A percentile compares a stretch with the other conserved stretches of the same genome.
phyloP scores from a whole-genome alignment of 2,888 invertebrate genomes.

The Acanthoscelides obtectus region DNA sequence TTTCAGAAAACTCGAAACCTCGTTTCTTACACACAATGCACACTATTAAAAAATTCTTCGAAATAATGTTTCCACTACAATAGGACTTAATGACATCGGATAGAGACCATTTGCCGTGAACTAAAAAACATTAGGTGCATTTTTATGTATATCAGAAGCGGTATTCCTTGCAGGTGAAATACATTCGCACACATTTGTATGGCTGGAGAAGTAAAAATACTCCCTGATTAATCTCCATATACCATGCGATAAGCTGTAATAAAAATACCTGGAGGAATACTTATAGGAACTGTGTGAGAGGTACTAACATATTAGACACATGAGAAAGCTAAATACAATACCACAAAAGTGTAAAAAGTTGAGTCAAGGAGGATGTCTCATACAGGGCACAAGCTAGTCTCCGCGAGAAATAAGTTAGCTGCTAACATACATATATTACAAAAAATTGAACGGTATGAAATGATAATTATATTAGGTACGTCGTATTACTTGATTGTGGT shows the following conservation, averaged over 20 bases:
- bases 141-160: constrained; percentile 24
- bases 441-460: no score
- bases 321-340: constrained; percentile 4
- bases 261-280: not conserved
- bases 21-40: constrained; percentile 38
- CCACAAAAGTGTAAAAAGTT: no score
- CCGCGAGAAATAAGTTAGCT: no score
- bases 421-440: no score
- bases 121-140: constrained; percentile 19
- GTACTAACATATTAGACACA: constrained; percentile 5
- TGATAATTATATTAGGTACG: no score
- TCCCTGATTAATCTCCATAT: not conserved
- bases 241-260: not conserved
- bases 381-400: no score
- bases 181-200: not conserved
- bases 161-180: not conserved
- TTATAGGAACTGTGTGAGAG: not conserved
- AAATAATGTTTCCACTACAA: constrained; percentile 31
- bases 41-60: constrained; percentile 37
- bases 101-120: constrained; percentile 7
- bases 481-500: no score
- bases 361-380: no score
- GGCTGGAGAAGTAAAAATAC: not conserved
- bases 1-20: constrained; percentile 32
- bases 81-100: constrained; percentile 35